A percentile compares a stretch with the other conserved stretches of the same genome.
phyloP scores from a whole-genome alignment of 2,888 invertebrate genomes.

The Eupithecia insigniata region DNA sequence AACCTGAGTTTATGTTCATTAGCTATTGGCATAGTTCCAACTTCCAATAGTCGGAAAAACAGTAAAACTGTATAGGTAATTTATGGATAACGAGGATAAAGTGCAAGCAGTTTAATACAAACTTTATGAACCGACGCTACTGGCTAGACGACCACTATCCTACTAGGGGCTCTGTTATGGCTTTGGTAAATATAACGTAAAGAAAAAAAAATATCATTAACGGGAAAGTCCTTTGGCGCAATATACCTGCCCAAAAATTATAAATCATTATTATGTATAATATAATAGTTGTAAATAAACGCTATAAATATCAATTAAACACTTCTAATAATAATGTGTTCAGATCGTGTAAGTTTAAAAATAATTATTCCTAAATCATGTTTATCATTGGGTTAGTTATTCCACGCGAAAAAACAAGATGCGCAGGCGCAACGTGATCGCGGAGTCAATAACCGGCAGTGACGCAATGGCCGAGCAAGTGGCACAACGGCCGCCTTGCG shows the following conservation, averaged over 20 bases:
- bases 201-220: too few relatives aligned
- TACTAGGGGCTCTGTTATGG: neutral
- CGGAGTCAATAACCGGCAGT: conserved; percentile 59
- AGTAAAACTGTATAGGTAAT: neutral
- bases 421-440: conserved; percentile 25
- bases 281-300: too few relatives aligned
- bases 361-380: neutral
- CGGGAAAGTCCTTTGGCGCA: too few relatives aligned
- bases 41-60: neutral
- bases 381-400: neutral
- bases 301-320: too few relatives aligned
- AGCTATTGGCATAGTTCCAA: conserved; percentile 12
- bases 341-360: too few relatives aligned
- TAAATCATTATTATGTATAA: too few relatives aligned
- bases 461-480: conserved; percentile 65
- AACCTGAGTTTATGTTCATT: neutral
- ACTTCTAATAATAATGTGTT: too few relatives aligned
- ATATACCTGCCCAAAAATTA: too few relatives aligned
- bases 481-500: conserved; percentile 46
- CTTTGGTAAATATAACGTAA: neutral
- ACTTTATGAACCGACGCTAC: neutral
- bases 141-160: neutral
- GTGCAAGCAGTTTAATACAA: neutral
- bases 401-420: conserved; percentile 3
- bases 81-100: neutral